Percentiles rank a stretch among this genome's conserved stretches.
Conservation (phyloP, 2,888 invertebrate genomes). For the Eupelmus urozonus region DNA sequence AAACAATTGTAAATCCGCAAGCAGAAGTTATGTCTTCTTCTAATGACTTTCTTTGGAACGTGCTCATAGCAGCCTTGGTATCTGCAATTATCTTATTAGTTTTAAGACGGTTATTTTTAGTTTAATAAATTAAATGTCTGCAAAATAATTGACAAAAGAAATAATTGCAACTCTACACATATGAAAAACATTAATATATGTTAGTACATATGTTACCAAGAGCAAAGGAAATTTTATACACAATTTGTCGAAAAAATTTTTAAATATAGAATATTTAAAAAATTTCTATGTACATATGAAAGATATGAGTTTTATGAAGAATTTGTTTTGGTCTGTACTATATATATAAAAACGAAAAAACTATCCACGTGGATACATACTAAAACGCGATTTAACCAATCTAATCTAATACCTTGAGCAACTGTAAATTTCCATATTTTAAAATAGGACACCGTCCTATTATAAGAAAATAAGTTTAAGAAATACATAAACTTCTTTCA, state of each 20-base stretch:
- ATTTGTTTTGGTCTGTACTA: slow-evolving; percentile 1
- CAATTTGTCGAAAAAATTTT: slow-evolving; percentile 65
- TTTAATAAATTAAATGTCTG: slow-evolving; percentile 68
- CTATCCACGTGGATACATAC: background rate
- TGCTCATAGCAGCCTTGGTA: slow-evolving; percentile 77
- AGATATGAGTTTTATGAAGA: slow-evolving; percentile 4
- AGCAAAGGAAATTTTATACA: slow-evolving; percentile 66
- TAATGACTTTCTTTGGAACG: slow-evolving; percentile 79
- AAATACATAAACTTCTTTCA: background rate
- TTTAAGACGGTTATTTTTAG: slow-evolving; percentile 78
- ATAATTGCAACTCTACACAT: no score
- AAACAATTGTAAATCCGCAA: slow-evolving; percentile 71
- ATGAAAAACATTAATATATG: slow-evolving; percentile 40
- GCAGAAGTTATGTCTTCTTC: slow-evolving; percentile 73
- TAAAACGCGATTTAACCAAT: background rate
- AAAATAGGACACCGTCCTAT: background rate
- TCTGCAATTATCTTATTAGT: slow-evolving; percentile 78
- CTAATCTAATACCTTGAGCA: background rate
- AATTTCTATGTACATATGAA: slow-evolving; percentile 42
- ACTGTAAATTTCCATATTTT: slow-evolving; percentile 27
- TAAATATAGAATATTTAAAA: slow-evolving; percentile 56
- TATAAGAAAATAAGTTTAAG: slow-evolving; percentile 11
- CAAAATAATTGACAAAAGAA: slow-evolving; percentile 8
- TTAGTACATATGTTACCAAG: slow-evolving; percentile 63
- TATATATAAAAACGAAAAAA: slow-evolving; percentile 14